phyloP scores from a whole-genome alignment of 1,140 invertebrate species.

The Drosophila sp. region DNA sequence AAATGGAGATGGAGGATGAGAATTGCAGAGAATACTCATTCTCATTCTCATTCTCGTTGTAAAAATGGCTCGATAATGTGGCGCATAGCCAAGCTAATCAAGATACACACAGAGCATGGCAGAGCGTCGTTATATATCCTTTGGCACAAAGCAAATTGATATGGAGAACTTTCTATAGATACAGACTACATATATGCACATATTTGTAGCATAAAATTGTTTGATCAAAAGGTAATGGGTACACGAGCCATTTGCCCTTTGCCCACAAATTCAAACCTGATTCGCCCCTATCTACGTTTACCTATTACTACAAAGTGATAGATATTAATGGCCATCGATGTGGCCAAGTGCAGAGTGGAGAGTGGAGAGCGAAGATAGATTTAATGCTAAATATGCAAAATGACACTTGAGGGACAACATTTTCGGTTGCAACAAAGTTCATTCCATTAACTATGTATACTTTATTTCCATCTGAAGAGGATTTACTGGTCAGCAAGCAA shows the following conservation, averaged over 20 bases:
- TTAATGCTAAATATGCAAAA: constrained; percentile 12
- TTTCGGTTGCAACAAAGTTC: not conserved
- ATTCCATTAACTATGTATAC: not conserved
- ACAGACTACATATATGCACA: not conserved
- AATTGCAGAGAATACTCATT: not conserved
- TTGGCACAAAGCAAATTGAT: constrained; percentile 19
- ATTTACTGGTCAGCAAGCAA: constrained; percentile 5
- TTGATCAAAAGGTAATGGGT: constrained; percentile 19
- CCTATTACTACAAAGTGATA: constrained; percentile 14
- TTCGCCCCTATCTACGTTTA: no score
- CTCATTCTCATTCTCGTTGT: not conserved
- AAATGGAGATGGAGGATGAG: not conserved
- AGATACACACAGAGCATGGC: not conserved
- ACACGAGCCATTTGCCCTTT: not conserved
- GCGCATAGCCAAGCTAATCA: constrained; percentile 7
- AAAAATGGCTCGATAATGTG: constrained; percentile 10
- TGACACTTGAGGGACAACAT: constrained; percentile 6
- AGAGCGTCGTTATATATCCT: not conserved
- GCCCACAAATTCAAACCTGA: not conserved
- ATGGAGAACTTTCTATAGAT: not conserved
- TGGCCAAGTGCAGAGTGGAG: not conserved
- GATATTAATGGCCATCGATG: constrained; percentile 11
- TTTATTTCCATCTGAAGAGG: not conserved
- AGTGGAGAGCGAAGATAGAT: not conserved
- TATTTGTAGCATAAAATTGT: constrained; percentile 3